Conservation (phyloP, 2,888 invertebrate species). For the Agonopterix subpropinquella region DNA sequence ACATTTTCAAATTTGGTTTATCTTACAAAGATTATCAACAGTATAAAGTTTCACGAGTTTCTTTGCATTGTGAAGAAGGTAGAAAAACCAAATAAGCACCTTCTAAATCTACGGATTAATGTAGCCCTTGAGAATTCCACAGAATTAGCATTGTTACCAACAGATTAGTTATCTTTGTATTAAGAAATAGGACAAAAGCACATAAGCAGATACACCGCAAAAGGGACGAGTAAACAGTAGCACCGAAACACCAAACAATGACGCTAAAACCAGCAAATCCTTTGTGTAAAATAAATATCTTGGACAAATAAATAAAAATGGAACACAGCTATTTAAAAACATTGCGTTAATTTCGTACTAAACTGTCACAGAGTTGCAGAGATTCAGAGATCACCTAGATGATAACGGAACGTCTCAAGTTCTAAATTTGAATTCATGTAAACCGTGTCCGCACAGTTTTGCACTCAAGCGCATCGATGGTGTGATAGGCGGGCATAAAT, state of each 20-base stretch:
- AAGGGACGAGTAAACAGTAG: conserved; percentile 10
- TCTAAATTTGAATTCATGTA: conserved; percentile 66
- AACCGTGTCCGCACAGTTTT: conserved; percentile 49
- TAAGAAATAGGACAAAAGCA: conserved; percentile 22
- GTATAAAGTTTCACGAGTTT: conserved; percentile 6
- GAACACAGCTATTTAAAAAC: conserved; percentile 19
- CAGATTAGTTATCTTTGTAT: conserved; percentile 19
- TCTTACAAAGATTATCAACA: conserved; percentile 2
- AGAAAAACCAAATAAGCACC: conserved; percentile 1
- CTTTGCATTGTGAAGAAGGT: conserved; percentile 3
- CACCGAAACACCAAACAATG: not conserved
- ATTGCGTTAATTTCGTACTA: conserved; percentile 31
- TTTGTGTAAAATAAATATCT: conserved; percentile 15
- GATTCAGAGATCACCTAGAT: conserved; percentile 56
- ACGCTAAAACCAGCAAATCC: conserved; percentile 3
- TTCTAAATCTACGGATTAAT: conserved; percentile 12
- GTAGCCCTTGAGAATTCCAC: conserved; percentile 21
- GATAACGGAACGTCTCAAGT: conserved; percentile 48
- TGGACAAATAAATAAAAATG: too few species aligned
- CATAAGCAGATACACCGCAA: conserved; percentile 10
- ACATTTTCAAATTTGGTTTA: not conserved
- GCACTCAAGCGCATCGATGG: conserved; percentile 69
- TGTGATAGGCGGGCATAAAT: conserved; percentile 68
- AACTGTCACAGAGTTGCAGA: conserved; percentile 28
- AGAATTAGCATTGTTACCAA: conserved; percentile 9